These are phyloP conservation scores for Epistrophe grossulariae DNA, from an alignment of 2,888 invertebrate genomes.

Conservation along the genomic window DNA sequence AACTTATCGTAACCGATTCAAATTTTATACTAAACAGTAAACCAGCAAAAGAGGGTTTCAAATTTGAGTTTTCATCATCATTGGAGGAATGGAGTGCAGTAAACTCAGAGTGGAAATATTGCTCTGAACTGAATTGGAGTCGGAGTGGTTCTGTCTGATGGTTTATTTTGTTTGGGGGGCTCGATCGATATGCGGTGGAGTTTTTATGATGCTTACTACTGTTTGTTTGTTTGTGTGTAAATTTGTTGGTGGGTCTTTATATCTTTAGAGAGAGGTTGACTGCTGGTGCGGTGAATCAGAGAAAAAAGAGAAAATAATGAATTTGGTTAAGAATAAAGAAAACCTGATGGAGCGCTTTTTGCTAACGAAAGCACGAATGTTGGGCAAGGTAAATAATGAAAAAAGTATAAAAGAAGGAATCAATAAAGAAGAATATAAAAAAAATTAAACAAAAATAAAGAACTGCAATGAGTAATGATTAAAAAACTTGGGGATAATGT, in stretches of 20 bases:
- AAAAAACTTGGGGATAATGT: constrained; percentile 4
- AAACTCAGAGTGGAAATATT: constrained; percentile 28
- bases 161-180: constrained; percentile 45
- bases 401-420: constrained; percentile 13
- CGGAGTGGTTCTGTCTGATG: constrained; percentile 32
- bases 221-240: constrained; percentile 1
- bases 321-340: constrained; percentile 41
- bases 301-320: constrained; percentile 61
- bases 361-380: constrained; percentile 50
- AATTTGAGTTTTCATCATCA: constrained; percentile 43
- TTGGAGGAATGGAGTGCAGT: neutral
- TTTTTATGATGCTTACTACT: neutral
- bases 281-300: constrained; percentile 3
- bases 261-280: constrained; percentile 32
- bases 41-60: constrained; percentile 42
- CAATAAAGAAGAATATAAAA: constrained; percentile 7
- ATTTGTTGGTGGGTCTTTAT: constrained; percentile 1
- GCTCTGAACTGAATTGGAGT: neutral
- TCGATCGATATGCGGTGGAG: constrained; percentile 31
- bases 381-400: constrained; percentile 35
- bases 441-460: neutral
- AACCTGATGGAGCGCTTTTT: constrained; percentile 55
- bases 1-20: constrained; percentile 73
- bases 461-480: constrained; percentile 29
- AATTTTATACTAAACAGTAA: constrained; percentile 52